These are phyloP conservation scores for Ambastaia sidthimunki DNA, from an alignment of 2,797 vertebrate species.

Conservation along the genomic window DNA sequence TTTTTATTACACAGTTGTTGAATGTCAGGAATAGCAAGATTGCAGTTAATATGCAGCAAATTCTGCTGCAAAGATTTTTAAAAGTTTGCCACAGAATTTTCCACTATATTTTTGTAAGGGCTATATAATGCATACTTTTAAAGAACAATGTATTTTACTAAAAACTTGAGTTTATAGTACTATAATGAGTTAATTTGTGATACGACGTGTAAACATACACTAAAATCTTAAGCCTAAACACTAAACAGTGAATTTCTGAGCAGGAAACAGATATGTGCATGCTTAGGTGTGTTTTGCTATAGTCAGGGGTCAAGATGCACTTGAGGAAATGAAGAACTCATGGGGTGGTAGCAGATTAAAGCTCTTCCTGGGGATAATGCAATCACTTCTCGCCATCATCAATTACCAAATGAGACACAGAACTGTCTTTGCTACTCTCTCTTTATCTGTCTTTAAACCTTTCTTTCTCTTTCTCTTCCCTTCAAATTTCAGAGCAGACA, in stretches of 20 bases:
- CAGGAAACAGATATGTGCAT: background rate
- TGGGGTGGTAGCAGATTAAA: constrained; percentile 77
- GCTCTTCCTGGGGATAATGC: constrained; percentile 77
- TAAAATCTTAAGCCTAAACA: background rate
- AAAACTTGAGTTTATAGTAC: too few relatives aligned
- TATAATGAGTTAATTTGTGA: too few relatives aligned
- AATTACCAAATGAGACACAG: constrained; percentile 80
- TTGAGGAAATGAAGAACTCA: constrained; percentile 83
- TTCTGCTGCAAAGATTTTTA: background rate
- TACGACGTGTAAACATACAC: background rate
- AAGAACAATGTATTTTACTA: background rate
- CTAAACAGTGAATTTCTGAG: too few relatives aligned
- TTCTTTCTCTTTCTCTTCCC: background rate
- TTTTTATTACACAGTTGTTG: background rate
- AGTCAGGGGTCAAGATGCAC: constrained; percentile 73
- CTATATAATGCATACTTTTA: background rate
- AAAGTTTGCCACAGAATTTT: background rate
- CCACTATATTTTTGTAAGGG: background rate
- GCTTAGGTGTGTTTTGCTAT: constrained; percentile 50
- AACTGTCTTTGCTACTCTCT: constrained; percentile 41
- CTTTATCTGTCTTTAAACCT: background rate
- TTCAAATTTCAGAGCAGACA: background rate
- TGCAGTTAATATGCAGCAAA: background rate
- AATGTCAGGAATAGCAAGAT: background rate
- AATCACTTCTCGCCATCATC: constrained; percentile 84